Conservation (phyloP, 2,888 invertebrate species). For the Harpalus rubripes region DNA sequence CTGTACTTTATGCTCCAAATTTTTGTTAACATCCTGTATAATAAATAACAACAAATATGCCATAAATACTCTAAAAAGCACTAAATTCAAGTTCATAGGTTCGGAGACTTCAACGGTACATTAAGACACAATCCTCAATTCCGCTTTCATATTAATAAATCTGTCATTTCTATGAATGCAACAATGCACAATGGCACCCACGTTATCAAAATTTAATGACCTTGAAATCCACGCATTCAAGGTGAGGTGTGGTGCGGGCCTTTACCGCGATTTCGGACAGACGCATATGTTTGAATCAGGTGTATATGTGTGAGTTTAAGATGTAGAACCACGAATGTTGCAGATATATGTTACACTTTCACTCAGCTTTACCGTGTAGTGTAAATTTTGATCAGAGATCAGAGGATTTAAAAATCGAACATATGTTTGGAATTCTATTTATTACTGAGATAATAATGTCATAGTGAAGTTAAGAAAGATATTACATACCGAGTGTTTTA, state of each 20-base stretch:
- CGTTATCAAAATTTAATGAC: conserved; percentile 15
- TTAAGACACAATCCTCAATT: neutral
- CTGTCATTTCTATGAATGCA: conserved; percentile 11
- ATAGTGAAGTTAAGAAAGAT: neutral
- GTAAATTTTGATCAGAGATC: conserved; percentile 19
- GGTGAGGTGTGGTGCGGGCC: conserved; percentile 30
- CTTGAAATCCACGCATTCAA: conserved; percentile 22
- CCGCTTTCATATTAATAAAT: neutral
- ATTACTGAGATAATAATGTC: neutral
- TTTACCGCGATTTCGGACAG: conserved; percentile 27
- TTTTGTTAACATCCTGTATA: neutral
- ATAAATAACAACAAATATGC: conserved; percentile 1
- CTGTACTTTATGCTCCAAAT: too few species aligned
- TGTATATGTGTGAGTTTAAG: conserved; percentile 8
- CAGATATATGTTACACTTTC: conserved; percentile 25
- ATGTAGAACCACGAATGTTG: neutral
- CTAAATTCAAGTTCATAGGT: neutral
- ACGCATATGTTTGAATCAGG: conserved; percentile 13
- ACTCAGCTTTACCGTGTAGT: conserved; percentile 7
- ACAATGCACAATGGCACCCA: conserved; percentile 43
- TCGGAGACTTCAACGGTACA: conserved; percentile 4
- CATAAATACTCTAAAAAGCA: neutral
- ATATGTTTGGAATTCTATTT: conserved; percentile 28
- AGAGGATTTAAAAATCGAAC: conserved; percentile 31
- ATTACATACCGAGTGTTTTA: too few species aligned